Base-by-base conservation (phyloP, 2,797 vertebrate genomes). In the Rousettus madagascariensis region DNA sequence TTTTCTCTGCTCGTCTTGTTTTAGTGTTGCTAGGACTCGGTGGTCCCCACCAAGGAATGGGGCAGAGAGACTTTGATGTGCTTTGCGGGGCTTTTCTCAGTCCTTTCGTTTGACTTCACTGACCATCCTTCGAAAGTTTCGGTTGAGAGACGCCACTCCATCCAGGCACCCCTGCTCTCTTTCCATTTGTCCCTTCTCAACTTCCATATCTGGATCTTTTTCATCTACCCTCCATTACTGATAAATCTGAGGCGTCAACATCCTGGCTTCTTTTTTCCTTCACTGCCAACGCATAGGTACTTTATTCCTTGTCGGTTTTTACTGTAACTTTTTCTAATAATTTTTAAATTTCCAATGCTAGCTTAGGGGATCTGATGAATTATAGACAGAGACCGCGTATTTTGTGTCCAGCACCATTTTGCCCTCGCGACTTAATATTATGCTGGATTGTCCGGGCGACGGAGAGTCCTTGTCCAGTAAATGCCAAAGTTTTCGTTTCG, bases 221-320 rank as follows among this genome's bases (percentile, higher is more conserved):
- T 11, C 20, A 11, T 77, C 33, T 82, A 9, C 38, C 79, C 16
- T 79, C 65, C 51, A n/a, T 15, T 20, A 11, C 20, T 33, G 51
- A 65, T 55, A 5, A 59, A 10, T 28, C 38, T 33, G 65, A 26
- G 2, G 19, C 3, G 1, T 65, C 28, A 43, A 6, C 19, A 33
- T 5, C 69, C 11, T 36, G n/a, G 22, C 19, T 84, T 22, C 38
- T 72, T 38, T 66, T 33, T 86, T 20, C 13, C 33, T 43, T 92
- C 11, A 17, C 36, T 91, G 41, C 1, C 43, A 88, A 30, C 24
- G 43, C 3, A 65, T 69, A 69, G 36, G 24, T 10, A 33, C 84
- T 82, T 57, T 92, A 77, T 86, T 68, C 19, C 30, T 90, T 75
- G 24, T 15, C 9, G 13, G 28, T 16, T 80, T 53, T 77, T 69